A percentile compares a stretch with the other conserved stretches of the same genome.
Conservation (phyloP, 2,113 vertebrate genomes). For the Oryctolagus cuniculus region DNA sequence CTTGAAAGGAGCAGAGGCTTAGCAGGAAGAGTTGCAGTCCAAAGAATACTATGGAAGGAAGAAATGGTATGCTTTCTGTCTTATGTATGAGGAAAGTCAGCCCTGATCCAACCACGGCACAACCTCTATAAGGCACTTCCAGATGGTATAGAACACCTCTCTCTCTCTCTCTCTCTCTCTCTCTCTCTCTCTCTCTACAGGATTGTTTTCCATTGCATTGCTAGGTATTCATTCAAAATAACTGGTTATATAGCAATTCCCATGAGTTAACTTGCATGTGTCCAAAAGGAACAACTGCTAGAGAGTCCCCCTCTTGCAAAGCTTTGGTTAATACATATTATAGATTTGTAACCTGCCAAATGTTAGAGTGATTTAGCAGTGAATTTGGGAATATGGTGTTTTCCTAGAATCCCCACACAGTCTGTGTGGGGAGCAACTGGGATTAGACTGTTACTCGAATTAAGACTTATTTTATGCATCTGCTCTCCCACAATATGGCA, state of each 20-base stretch:
- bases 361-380: conserved; percentile 37
- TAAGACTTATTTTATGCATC: no score
- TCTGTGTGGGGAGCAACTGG: no score
- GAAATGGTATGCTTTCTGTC: background rate
- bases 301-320: conserved; percentile 40
- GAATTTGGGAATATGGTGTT: conserved; percentile 21
- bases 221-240: conserved; percentile 49
- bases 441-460: no score
- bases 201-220: background rate
- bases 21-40: background rate
- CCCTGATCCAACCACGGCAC: background rate
- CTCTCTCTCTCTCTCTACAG: background rate
- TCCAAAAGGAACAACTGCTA: conserved; percentile 51
- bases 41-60: background rate
- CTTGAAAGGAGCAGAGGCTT: background rate
- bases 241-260: conserved; percentile 4
- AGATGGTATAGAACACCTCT: background rate
- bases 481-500: no score
- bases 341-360: conserved; percentile 33
- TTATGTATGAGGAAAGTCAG: background rate
- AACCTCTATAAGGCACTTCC: background rate
- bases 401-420: background rate
- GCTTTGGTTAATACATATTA: conserved; percentile 11
- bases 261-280: background rate
- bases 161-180: background rate